Base-by-base conservation (phyloP, 2,797 vertebrate genomes). In the Manis pentadactyla region DNA sequence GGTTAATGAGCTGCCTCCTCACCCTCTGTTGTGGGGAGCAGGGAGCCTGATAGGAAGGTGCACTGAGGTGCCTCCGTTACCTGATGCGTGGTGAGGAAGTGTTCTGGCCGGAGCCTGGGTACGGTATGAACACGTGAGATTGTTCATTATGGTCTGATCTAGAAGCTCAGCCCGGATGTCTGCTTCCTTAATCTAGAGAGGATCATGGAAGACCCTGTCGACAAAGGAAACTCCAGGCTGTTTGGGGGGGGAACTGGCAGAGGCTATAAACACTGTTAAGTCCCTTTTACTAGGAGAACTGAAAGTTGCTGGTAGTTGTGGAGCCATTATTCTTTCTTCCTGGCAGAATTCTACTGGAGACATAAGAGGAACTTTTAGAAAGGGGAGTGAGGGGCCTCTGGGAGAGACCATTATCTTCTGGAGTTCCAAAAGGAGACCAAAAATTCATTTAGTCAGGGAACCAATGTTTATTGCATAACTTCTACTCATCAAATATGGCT, bases 1-100 rank as follows among this genome's bases (percentile, higher is more conserved):
- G 31, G 51, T 87, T 96, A 97, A 96, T 90, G 49, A 94, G 34
- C 31, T 89, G 42, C 66, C 46, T 87, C 71, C 59, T 96, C 68
- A n/a, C 57, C 37, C 79, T 94, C 68, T 87, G 53, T 68, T 73
- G n/a, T 64, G 53, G 69, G 87, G 74, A 79, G 82, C 34, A 57
- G 88, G 53, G 37, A 95, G 14, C 31, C 77, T 92, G 64, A 63
- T 7, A 5, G 51, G 49, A 94, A 84, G 79, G 64, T 88, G 34
- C n/a, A 69, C 66, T 87, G 21, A 63, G 89, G 78, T 74, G 39
- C 61, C 31, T 69, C 59, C 0, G n/a, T 74, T 75, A 87, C 42
- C 69, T 87, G 34, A 69, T 27, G 5, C 71, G 61, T 27, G 46
- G 21, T 19, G 19, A 92, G 46, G 34, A 93, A 37, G 46, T 73